phyloP scores from a whole-genome alignment of 2,113 vertebrate species.

The Porphyrio hochstetteri region DNA sequence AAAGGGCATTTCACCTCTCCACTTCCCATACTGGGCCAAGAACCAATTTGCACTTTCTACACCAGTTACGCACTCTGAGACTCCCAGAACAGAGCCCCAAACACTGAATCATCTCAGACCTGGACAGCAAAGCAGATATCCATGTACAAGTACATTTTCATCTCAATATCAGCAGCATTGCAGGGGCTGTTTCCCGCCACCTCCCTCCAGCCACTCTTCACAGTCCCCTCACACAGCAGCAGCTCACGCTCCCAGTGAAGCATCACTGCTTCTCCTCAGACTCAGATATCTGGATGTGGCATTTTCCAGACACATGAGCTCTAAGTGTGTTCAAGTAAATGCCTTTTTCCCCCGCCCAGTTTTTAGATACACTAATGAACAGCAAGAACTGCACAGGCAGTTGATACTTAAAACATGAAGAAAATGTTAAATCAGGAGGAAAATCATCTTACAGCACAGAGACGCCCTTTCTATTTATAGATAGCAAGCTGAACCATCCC shows the following conservation, averaged over 20 bases:
- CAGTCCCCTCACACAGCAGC: neutral
- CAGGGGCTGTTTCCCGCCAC: neutral
- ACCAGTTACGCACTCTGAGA: rapidly evolving
- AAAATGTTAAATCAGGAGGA: neutral
- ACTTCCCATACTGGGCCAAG: neutral
- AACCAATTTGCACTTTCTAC: neutral
- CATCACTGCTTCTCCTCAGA: neutral
- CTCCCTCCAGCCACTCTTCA: neutral
- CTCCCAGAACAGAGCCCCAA: neutral
- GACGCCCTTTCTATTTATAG: rapidly evolving
- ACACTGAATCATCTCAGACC: neutral
- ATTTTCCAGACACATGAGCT: neutral
- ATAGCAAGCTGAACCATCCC: neutral
- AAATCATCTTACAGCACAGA: neutral
- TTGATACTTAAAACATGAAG: neutral
- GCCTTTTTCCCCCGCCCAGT: neutral
- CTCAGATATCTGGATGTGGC: rapidly evolving
- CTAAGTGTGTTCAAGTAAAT: neutral
- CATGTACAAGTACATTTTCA: neutral
- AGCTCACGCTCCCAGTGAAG: neutral
- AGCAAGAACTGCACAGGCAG: neutral
- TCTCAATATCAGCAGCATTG: neutral
- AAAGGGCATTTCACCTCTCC: neutral
- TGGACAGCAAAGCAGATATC: neutral
- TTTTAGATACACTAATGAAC: neutral